Evolutionary conservation across 2,888 invertebrate genomes (phyloP), one percentile per base, ranked within the genome.

Genomic region (Xylocampa areola): DNA sequence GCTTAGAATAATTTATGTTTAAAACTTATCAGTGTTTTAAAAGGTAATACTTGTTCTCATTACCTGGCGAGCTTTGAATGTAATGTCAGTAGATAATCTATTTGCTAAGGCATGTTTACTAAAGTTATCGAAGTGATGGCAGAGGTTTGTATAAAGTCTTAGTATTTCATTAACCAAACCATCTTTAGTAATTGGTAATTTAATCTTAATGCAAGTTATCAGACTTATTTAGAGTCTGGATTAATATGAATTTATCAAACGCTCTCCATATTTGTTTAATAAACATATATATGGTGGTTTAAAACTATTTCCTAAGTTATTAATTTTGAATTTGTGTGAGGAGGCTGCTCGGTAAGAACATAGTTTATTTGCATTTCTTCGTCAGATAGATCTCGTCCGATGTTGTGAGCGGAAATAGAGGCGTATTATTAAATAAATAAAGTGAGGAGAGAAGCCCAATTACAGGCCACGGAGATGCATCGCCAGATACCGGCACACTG

Each of bases 361-460:
- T 52, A 23, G 51, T 75, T 59, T 68, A 64, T 77, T 77, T 76
- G 68, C 71, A 68, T 76, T 68, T 73, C 68, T 67, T 60, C 50
- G 21, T 39, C 40, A 64, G 70, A 77, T 72, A 60, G 63, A 72
- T 77, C 67, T 72, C 45, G 32, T 50, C 49, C 39, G 77, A 74
- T 74, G 77, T 73, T 79, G 79, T 79, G 79, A 75, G 73, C 80
- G 84, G 82, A 84, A 83, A 77, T 73, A 60, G 70, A 62, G 66
- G 73, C 66, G 69, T 86, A 76, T 81, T 85, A 85, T 84, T 86
- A 86, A 79, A 83, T 83, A 79, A 73, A 80, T 74, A 63, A 61
- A 69, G 58, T 63, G 45, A 58, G 37, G 57, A 55, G 48, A 39
- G 60, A 67, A 54, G 57, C 76, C 81, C 83, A 84, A 85, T 86